These are phyloP conservation scores for Ormyrus thymus DNA, from an alignment of 2,888 invertebrate genomes.

Conservation along the genomic window DNA sequence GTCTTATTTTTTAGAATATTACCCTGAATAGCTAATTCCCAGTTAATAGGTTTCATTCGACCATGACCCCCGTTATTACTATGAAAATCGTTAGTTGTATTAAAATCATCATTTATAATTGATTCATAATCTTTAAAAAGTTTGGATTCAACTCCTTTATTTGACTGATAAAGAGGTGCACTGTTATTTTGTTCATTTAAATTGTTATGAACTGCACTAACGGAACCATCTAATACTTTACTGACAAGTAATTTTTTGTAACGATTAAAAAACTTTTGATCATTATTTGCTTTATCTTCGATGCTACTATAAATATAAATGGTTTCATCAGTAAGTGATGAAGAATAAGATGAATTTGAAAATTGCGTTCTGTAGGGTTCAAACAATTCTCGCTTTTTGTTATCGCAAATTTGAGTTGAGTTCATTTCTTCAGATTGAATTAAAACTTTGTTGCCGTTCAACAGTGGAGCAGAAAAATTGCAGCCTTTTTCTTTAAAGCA, in stretches of 20 bases:
- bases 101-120: neutral
- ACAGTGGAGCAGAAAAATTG: neutral
- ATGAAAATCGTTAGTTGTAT: slow-evolving; percentile 34
- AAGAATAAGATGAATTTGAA: slow-evolving; percentile 14
- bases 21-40: slow-evolving; percentile 37
- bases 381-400: too few species aligned
- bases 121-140: neutral
- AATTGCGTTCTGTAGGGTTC: neutral
- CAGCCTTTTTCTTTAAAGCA: slow-evolving; percentile 7
- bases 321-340: slow-evolving; percentile 11
- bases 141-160: neutral
- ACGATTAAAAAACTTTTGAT: slow-evolving; percentile 29
- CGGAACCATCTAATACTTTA: neutral
- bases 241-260: slow-evolving; percentile 18
- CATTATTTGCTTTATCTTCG: neutral
- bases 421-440: too few species aligned
- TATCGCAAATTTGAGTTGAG: too few species aligned
- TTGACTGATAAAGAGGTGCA: neutral
- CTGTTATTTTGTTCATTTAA: neutral
- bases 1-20: too few species aligned
- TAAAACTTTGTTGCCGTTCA: too few species aligned
- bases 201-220: neutral
- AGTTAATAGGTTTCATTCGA: slow-evolving; percentile 45
- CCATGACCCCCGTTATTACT: slow-evolving; percentile 52
- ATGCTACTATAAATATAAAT: slow-evolving; percentile 10